Evolutionary conservation across 2,888 invertebrate genomes (phyloP), one percentile per base, ranked within the genome.

Genomic region (Rosalia funebris): DNA sequence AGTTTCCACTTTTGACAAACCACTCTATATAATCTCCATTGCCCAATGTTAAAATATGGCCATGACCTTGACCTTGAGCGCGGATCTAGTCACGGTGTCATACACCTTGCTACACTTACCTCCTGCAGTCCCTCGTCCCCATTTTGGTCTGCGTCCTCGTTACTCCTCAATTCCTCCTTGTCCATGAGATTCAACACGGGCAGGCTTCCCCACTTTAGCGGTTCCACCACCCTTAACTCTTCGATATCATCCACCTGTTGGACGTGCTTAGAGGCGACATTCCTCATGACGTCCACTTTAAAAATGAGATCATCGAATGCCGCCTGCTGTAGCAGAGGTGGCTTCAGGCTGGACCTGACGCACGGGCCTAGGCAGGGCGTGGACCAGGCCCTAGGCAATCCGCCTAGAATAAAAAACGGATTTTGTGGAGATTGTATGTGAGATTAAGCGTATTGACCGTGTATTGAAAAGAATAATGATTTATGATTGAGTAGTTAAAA

Each of bases 281-380:
- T 92, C 47, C 93, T 83, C 85, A 91, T 91, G 42, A 93, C 90
- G 81, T 95, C 95, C 67, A 95, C 89, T 57, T 89, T 87, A 83
- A 92, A 95, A 10, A 88, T 80, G 71, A 88, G 87, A 79, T 92
- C 91, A 80, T 93, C 93, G 82, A 95, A 93, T 37, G 93, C 90
- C 41, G 93, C 93, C 80, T 93, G 93, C 78, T 95, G 94, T 50
- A 94, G 83, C 69, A 92, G 83, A 1, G 94, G 94, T 16, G 93
- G 91, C 75, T 91, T 89, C 56, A 95, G 85, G 41, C 88, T 84
- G 61, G 85, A 84, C 59, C 89, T 84, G 71, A 87, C 83, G 72
- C 77, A 79, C 53, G 84, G 81, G 53, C 84, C 84, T 71, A 85
- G 68, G 10, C 78, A 78, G 10, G 82, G 82, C 10, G 79, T 76